These are phyloP conservation scores for Chionomys nivalis DNA, from an alignment of 2,113 vertebrate genomes.

Conservation along the genomic window DNA sequence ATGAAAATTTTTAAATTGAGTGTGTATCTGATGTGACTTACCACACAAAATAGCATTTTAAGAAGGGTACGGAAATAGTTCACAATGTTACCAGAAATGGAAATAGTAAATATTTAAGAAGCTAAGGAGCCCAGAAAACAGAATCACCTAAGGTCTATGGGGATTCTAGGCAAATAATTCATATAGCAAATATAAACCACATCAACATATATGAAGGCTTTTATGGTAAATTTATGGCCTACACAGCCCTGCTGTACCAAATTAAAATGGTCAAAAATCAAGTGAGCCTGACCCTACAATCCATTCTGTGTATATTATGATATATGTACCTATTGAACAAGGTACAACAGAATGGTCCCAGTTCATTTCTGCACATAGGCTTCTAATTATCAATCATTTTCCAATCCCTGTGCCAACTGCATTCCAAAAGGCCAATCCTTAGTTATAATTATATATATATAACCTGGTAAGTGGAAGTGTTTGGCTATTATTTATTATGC, in stretches of 20 bases:
- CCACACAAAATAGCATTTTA: conserved; percentile 57
- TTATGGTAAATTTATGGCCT: conserved; percentile 78
- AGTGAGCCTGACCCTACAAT: conserved; percentile 71
- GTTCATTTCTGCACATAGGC: conserved; percentile 80
- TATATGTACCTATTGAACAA: conserved; percentile 63
- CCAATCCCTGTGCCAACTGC: conserved; percentile 84
- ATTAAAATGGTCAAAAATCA: conserved; percentile 80
- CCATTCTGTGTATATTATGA: conserved; percentile 77
- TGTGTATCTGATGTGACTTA: conserved; percentile 49
- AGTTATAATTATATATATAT: conserved; percentile 86
- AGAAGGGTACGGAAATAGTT: conserved; percentile 37
- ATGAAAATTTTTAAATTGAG: conserved; percentile 41
- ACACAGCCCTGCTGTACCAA: conserved; percentile 83
- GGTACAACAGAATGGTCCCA: conserved; percentile 78
- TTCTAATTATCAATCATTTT: conserved; percentile 76
- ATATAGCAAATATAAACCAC: conserved; percentile 72
- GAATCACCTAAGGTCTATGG: conserved; percentile 57
- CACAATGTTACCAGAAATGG: conserved; percentile 64
- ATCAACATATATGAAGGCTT: conserved; percentile 72
- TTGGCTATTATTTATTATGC: conserved; percentile 92
- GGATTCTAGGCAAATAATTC: conserved; percentile 72
- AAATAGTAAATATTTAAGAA: conserved; percentile 48
- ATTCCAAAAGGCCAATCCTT: conserved; percentile 86
- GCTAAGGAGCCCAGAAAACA: conserved; percentile 67
- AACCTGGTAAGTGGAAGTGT: conserved; percentile 91